phyloP scores from a whole-genome alignment of 2,888 invertebrate species.

The Gerris lacustris region DNA sequence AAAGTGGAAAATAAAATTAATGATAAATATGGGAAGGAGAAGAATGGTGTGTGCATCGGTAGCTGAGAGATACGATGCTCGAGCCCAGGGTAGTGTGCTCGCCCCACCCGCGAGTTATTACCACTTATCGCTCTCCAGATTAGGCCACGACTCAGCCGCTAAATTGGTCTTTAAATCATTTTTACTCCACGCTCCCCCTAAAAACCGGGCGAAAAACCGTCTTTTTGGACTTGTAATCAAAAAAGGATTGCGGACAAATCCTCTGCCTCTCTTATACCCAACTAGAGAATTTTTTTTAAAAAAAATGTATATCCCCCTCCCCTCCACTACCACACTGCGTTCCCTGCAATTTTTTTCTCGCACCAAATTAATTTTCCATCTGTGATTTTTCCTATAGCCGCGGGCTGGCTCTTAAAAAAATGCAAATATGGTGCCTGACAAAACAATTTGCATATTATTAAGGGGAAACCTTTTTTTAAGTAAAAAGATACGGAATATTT shows the following conservation, averaged over 20 bases:
- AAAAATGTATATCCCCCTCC: not conserved
- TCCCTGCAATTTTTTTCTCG: not conserved
- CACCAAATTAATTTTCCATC: conserved; percentile 5
- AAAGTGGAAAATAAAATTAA: not conserved
- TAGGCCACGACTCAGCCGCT: not conserved
- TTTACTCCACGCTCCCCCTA: not conserved
- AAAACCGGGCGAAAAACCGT: not conserved
- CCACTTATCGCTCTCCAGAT: conserved; percentile 3
- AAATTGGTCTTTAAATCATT: conserved; percentile 5
- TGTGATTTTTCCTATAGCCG: not conserved
- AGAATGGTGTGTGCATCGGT: no score
- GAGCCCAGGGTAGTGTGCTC: not conserved
- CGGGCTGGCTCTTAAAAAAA: not conserved
- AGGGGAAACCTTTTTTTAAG: no score
- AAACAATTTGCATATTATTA: not conserved
- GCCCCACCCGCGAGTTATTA: not conserved
- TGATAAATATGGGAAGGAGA: not conserved
- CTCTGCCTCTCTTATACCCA: not conserved
- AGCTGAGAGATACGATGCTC: not conserved
- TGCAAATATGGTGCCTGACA: not conserved
- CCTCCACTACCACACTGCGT: not conserved
- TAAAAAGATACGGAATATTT: no score
- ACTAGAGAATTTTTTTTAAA: not conserved
- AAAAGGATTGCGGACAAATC: conserved; percentile 3
- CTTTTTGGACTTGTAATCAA: not conserved